Percentiles rank a stretch among this genome's conserved stretches.
Conservation (phyloP, 2,113 vertebrate genomes). For the Dendrocopos noguchii region DNA sequence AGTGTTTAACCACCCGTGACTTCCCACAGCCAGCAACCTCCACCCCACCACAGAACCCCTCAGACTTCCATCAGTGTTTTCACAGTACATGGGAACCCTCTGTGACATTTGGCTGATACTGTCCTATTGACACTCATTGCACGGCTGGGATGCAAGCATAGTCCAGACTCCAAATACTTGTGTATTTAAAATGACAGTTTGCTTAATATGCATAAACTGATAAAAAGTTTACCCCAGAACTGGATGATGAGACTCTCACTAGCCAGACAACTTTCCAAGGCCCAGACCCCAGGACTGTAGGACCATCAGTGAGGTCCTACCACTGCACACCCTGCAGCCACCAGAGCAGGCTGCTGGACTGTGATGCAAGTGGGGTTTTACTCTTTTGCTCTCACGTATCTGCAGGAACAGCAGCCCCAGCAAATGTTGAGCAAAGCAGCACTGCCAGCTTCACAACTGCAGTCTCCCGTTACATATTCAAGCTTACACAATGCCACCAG, state of each 20-base stretch:
- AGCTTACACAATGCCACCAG: background rate
- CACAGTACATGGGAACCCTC: fast-evolving
- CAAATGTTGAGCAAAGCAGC: background rate
- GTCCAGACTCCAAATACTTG: no score
- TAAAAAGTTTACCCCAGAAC: fast-evolving
- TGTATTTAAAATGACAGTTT: fast-evolving
- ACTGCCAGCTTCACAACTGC: fast-evolving
- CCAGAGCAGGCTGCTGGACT: no score
- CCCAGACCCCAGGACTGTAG: fast-evolving
- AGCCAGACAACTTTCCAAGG: fast-evolving
- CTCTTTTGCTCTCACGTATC: fast-evolving
- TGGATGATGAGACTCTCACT: fast-evolving
- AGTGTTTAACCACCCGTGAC: fast-evolving
- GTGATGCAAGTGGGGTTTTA: fast-evolving
- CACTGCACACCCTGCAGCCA: fast-evolving
- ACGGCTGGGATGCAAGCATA: background rate
- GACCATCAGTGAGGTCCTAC: fast-evolving
- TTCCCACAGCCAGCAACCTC: fast-evolving
- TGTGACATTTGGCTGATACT: fast-evolving
- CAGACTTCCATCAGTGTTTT: fast-evolving
- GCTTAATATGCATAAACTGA: fast-evolving
- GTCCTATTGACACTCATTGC: fast-evolving
- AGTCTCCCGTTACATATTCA: fast-evolving
- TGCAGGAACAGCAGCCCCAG: background rate
- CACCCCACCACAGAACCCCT: fast-evolving